A percentile compares a stretch with the other conserved stretches of the same genome.
These are phyloP conservation scores for Biston stratarius DNA, from an alignment of 2,888 invertebrate species.

Conservation along the genomic window DNA sequence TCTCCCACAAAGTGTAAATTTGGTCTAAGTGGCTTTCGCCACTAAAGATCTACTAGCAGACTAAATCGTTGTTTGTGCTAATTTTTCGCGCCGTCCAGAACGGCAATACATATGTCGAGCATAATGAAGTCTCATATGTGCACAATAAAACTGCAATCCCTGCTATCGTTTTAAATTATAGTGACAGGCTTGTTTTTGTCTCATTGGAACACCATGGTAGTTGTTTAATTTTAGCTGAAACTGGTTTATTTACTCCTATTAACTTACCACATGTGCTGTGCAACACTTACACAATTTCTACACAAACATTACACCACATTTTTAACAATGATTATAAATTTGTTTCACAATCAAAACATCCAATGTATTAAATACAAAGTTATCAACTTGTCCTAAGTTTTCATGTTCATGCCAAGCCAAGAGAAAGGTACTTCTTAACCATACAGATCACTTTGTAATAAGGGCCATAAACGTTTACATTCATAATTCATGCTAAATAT, in stretches of 20 bases:
- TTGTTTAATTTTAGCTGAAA: conserved; percentile 64
- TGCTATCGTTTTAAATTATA: conserved; percentile 79
- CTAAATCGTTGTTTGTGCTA: conserved; percentile 69
- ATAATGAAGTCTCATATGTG: conserved; percentile 70
- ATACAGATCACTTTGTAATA: neutral
- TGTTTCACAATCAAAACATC: conserved; percentile 25
- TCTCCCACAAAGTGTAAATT: conserved; percentile 86
- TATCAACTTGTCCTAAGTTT: conserved; percentile 4
- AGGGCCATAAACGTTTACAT: neutral
- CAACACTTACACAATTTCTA: conserved; percentile 79
- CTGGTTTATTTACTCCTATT: conserved; percentile 82
- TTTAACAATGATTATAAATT: conserved; percentile 62
- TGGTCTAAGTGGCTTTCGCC: conserved; percentile 83
- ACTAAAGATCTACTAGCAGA: too few species aligned
- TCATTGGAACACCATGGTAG: conserved; percentile 69
- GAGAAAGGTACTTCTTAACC: neutral
- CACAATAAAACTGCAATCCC: conserved; percentile 78
- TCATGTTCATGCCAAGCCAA: neutral
- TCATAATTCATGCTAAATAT: too few species aligned
- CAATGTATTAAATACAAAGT: conserved; percentile 15
- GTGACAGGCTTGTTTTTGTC: conserved; percentile 74
- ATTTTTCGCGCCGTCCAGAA: conserved; percentile 75
- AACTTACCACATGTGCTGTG: conserved; percentile 77
- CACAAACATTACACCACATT: conserved; percentile 21
- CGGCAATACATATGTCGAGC: conserved; percentile 75